A percentile compares a stretch with the other conserved stretches of the same genome.
Conservation (phyloP, 2,888 invertebrate species). For the Dione juno region DNA sequence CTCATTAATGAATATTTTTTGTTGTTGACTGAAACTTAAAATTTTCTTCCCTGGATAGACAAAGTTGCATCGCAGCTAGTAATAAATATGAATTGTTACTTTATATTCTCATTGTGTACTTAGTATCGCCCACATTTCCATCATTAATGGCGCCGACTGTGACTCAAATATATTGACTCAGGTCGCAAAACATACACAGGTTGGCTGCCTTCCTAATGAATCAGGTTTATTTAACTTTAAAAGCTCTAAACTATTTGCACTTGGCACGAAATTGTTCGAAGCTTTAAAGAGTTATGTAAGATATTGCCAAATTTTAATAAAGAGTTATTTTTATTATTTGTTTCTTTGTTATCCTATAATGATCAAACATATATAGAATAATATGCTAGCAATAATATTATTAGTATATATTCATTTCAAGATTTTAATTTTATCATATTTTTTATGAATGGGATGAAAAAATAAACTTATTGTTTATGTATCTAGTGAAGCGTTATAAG, state of each 20-base stretch:
- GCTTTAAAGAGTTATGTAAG: background rate
- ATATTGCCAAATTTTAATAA: background rate
- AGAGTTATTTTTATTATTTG: too few species aligned
- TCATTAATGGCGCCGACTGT: conserved; percentile 64
- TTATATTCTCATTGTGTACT: conserved; percentile 26
- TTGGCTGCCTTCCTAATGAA: conserved; percentile 46
- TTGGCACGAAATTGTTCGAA: background rate
- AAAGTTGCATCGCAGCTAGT: too few species aligned
- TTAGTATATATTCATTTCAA: background rate
- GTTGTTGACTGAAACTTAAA: too few species aligned
- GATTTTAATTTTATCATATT: background rate
- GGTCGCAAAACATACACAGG: conserved; percentile 45
- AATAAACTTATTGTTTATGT: background rate
- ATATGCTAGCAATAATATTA: background rate
- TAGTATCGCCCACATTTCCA: conserved; percentile 21
- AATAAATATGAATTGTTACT: too few species aligned
- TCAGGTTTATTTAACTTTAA: conserved; percentile 41
- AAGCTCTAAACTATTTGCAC: conserved; percentile 16
- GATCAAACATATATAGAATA: too few species aligned
- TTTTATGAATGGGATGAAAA: background rate
- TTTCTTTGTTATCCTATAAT: too few species aligned
- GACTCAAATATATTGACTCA: conserved; percentile 65
- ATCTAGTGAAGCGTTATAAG: conserved; percentile 1
- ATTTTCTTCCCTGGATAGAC: too few species aligned
- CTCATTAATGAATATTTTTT: background rate